Base-by-base conservation (phyloP, 2,113 vertebrate species). In the Stictonetta naevosa region DNA sequence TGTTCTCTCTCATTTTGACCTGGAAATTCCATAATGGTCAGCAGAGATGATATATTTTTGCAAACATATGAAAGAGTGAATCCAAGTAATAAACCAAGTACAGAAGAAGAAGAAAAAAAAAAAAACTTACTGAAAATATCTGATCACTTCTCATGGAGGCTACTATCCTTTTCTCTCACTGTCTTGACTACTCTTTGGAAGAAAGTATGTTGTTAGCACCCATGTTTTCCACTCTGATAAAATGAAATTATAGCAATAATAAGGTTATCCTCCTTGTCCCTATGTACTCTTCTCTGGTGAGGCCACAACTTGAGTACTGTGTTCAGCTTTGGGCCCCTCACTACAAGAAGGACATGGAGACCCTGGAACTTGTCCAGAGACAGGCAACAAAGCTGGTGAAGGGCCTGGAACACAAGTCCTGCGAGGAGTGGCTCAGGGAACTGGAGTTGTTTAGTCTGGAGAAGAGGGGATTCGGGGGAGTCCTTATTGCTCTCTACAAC, bases 91-190 rank as follows among this genome's bases (percentile, higher is more conserved):
- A 3, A 71, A 42, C 8, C 36, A 42, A 42, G 38, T 58, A 26
- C 3, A 68, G 7, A 13, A 10, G 11, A 10, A 28, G 13, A 9
- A 8, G 8, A 58, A 66, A 55, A 63, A 46, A 46, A 18, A 46
- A 46, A 48, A 20, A 48, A 48, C 26, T 29, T 63, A 50, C 10
- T 14, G 21, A 67, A 88, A 90, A 66, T 66, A 77, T 8, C 21
- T 83, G n/a, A 40, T 63, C 0, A 0, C 7, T 72, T 81, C 31
- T 67, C 25, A 42, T 23, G 22, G 10, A 68, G 8, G 11, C 7
- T 38, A 17, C 44, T 72, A 29, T 10, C 8, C 21, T 72, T 82
- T 71, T 38, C 22, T 75, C 12, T 79, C 31, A 19, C 13, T 75
- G 28, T 63, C 56, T 67, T 89, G 15, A 3, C 0, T 75, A 21